phyloP scores from a whole-genome alignment of 2,113 vertebrate genomes.

The Lamprologus speciosus region DNA sequence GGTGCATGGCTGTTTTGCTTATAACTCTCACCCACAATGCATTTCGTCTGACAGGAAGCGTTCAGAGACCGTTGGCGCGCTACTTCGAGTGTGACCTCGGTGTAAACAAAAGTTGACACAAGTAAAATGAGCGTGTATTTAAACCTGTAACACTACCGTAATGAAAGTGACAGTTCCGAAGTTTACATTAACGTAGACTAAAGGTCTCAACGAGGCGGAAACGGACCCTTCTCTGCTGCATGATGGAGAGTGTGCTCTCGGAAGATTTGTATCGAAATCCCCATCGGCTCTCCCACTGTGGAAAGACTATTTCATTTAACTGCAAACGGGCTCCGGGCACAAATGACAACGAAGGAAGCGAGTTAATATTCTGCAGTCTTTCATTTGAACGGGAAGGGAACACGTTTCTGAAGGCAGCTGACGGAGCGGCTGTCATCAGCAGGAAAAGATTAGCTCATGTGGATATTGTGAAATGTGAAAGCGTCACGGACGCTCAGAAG shows the following conservation, averaged over 20 bases:
- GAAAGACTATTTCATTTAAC: conserved; percentile 77
- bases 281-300: conserved; percentile 66
- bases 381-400: conserved; percentile 61
- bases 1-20: neutral
- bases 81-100: neutral
- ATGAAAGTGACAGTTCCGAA: neutral
- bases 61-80: conserved; percentile 28
- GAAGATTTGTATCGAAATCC: neutral
- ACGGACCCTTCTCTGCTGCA: neutral
- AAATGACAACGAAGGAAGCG: conserved; percentile 3
- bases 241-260: conserved; percentile 2
- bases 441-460: conserved; percentile 24
- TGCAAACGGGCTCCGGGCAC: conserved; percentile 32
- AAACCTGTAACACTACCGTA: neutral
- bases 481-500: conserved; percentile 65
- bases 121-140: neutral
- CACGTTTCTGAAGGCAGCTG: conserved; percentile 68
- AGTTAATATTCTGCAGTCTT: conserved; percentile 68
- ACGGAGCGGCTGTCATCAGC: conserved; percentile 51
- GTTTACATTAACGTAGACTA: neutral
- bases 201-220: neutral
- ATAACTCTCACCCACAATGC: conserved; percentile 50
- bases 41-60: conserved; percentile 20
- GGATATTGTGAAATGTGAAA: conserved; percentile 70
- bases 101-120: neutral